Evolutionary conservation across 2,797 vertebrate species (phyloP).

Genomic region (Argentina silus): DNA sequence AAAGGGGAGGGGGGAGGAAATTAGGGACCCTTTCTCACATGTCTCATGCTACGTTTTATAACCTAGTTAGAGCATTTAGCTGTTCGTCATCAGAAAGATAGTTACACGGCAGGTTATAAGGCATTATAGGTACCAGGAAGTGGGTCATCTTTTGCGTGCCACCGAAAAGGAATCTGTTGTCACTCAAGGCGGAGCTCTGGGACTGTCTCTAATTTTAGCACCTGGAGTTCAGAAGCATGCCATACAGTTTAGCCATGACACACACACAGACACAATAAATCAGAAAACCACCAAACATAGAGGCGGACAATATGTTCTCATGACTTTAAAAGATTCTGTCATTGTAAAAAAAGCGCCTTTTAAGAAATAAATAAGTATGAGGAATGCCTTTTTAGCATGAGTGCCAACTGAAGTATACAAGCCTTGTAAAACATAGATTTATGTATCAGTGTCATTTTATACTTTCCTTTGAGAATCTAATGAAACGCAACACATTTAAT

Average conservation of each 20-base stretch:
- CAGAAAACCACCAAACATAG: slow-evolving; percentile 60
- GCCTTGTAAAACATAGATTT: slow-evolving; percentile 2
- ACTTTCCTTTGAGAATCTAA: not conserved
- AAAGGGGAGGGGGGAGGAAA: not conserved
- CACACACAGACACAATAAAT: slow-evolving; percentile 70
- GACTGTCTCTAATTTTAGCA: slow-evolving; percentile 77
- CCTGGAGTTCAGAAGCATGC: slow-evolving; percentile 56
- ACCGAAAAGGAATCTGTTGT: slow-evolving; percentile 69
- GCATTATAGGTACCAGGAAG: slow-evolving; percentile 54
- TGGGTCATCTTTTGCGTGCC: slow-evolving; percentile 65
- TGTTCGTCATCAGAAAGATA: not conserved
- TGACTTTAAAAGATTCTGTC: slow-evolving; percentile 53
- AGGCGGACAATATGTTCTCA: slow-evolving; percentile 62
- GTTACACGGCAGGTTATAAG: not conserved
- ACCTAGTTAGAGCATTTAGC: not conserved
- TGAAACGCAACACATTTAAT: not conserved
- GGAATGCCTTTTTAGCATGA: too few species aligned
- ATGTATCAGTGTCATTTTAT: not conserved
- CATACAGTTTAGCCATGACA: slow-evolving; percentile 62
- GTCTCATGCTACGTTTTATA: not conserved
- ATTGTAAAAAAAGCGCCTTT: slow-evolving; percentile 43
- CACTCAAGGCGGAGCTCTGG: slow-evolving; percentile 69
- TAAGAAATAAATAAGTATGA: too few species aligned
- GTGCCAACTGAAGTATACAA: slow-evolving; percentile 18
- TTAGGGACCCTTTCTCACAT: not conserved